Base-by-base conservation (phyloP, 2,797 vertebrate species). In the Parambassis ranga region DNA sequence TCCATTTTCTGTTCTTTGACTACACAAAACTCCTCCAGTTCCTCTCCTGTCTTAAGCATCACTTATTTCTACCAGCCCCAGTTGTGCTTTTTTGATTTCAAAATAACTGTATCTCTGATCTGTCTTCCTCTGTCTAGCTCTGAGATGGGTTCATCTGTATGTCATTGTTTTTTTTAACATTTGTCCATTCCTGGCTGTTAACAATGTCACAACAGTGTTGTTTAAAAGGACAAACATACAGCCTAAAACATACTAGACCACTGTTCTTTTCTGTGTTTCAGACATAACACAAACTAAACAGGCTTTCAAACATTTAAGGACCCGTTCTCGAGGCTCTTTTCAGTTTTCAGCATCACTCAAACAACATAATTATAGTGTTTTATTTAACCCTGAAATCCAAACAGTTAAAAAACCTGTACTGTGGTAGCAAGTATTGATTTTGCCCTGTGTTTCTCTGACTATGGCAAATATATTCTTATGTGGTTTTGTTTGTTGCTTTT, bases 1-100 rank as follows among this genome's bases (percentile, higher is more conserved):
- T 84, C 77, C 68, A 70, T 67, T 85, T 86, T 75, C 74, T 70
- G 73, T 67, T 75, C 51, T 80, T 73, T 75, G 56, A 79, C 43
- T 49, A 75, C 30, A 72, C 39, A 43, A 32, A 39, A 42, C 61
- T 65, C 59, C 66, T 56, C 58, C 28, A 39, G 61, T 69, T 52
- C 43, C 65, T 58, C 63, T 58, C 28, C 31, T 38, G 19, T 71
- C 43, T 61, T 41, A 33, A 13, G 51, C 41, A 39, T 47, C 49
- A 32, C 14, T 38, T 8, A 19, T 70, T 61, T 57, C 28, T 26
- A 39, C 15, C 52, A 27, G 46, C 22, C 14, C 9, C 50, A 57
- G 78, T 10, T 5, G 4, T 52, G 51, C 15, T 42, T 32, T 50
- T 52, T 56, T 57, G 19, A 60, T 59, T 74, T 64, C 22, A 35